Percentiles rank a stretch among this genome's conserved stretches.
Evolutionary conservation across 2,888 invertebrate species (phyloP).

Genomic region (Eupithecia exiguata): DNA sequence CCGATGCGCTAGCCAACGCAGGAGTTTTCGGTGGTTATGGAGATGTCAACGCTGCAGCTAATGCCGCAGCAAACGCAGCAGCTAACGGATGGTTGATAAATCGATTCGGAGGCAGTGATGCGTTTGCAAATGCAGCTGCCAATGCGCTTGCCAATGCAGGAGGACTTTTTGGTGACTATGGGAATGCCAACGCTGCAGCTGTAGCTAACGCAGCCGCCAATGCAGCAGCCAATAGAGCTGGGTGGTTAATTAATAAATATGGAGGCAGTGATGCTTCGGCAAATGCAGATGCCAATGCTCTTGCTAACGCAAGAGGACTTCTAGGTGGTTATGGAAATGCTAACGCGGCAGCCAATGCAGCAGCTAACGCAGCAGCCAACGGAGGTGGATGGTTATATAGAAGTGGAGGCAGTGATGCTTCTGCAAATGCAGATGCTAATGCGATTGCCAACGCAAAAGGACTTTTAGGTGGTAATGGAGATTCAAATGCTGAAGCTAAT

Average conservation of each 20-base stretch:
- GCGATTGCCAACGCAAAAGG: neutral
- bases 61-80: neutral
- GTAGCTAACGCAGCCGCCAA: constrained; percentile 2
- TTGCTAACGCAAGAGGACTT: neutral
- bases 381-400: neutral
- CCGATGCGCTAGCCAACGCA: constrained; percentile 12
- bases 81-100: neutral
- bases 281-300: neutral
- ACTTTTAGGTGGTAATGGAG: neutral
- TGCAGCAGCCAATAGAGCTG: neutral
- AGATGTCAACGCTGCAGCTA: too few species aligned
- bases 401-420: neutral
- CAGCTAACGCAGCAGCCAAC: constrained; percentile 7
- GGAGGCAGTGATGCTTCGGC: neutral
- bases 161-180: neutral
- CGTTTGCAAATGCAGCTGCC: neutral
- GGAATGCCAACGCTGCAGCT: neutral
- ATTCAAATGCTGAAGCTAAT: constrained; percentile 1
- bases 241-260: neutral
- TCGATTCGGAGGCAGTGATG: neutral
- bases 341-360: neutral
- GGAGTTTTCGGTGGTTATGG: too few species aligned
- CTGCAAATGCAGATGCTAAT: constrained; percentile 11
- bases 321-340: neutral
- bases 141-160: constrained; percentile 15